Percentiles rank a stretch among this genome's conserved stretches.
These are phyloP conservation scores for Xanthorhoe spadicearia DNA, from an alignment of 2,888 invertebrate species.

Conservation along the genomic window DNA sequence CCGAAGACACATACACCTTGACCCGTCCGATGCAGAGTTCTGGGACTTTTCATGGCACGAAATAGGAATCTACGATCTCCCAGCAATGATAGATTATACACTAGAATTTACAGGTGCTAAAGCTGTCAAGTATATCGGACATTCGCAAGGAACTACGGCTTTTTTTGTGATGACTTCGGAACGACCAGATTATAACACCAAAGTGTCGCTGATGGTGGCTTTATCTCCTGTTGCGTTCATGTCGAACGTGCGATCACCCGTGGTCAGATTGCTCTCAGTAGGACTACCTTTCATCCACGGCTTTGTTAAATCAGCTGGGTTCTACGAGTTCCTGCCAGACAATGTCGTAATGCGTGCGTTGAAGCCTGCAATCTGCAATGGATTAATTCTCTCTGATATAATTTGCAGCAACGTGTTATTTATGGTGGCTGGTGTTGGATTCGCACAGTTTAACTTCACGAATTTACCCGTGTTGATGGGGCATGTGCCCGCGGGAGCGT, in stretches of 20 bases:
- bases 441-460: conserved; percentile 83
- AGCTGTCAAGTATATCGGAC: conserved; percentile 87
- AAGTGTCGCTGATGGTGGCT: conserved; percentile 82
- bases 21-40: conserved; percentile 73
- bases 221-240: conserved; percentile 85
- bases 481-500: conserved; percentile 83
- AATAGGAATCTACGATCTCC: conserved; percentile 90
- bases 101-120: conserved; percentile 77
- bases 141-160: conserved; percentile 88
- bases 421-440: conserved; percentile 84
- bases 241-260: conserved; percentile 65
- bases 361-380: conserved; percentile 73
- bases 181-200: conserved; percentile 82
- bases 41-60: conserved; percentile 93
- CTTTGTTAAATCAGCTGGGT: conserved; percentile 70
- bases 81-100: conserved; percentile 91
- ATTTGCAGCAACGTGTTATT: conserved; percentile 86
- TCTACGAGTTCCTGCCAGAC: conserved; percentile 87
- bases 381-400: conserved; percentile 69
- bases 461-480: conserved; percentile 82
- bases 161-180: conserved; percentile 85
- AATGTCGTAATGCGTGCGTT: conserved; percentile 73
- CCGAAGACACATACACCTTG: conserved; percentile 75
- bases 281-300: conserved; percentile 54
- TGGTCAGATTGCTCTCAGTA: conserved; percentile 61